Conservation (phyloP, 2,888 invertebrate genomes). For the Maniola hyperantus region DNA sequence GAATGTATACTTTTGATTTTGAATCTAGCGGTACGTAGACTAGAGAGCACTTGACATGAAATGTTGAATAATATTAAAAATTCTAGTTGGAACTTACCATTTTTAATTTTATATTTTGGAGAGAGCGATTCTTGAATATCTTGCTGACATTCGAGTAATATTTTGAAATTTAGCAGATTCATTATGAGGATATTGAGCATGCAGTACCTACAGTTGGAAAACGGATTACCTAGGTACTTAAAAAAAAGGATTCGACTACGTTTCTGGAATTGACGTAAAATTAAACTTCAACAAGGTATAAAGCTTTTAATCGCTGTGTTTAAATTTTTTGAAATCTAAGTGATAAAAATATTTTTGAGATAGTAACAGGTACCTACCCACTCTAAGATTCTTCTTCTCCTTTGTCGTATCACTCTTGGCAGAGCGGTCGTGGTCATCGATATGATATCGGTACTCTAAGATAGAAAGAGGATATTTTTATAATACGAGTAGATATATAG, state of each 20-base stretch:
- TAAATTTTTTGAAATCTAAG: not conserved
- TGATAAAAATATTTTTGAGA: constrained; percentile 3
- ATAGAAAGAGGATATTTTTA: constrained; percentile 6
- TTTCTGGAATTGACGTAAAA: not conserved
- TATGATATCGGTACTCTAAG: no score
- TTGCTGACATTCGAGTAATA: not conserved
- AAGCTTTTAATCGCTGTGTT: not conserved
- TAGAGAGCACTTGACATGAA: constrained; percentile 10
- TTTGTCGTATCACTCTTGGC: no score
- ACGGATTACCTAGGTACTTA: not conserved
- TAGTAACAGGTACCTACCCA: not conserved
- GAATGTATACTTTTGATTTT: constrained; percentile 13
- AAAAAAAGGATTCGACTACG: not conserved
- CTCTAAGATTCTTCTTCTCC: no score
- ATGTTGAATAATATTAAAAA: constrained; percentile 16
- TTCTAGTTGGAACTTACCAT: not conserved
- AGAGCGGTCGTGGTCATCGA: no score
- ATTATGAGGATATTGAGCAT: not conserved
- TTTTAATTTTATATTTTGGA: constrained; percentile 1
- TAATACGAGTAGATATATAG: no score
- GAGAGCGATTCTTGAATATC: not conserved
- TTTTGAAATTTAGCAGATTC: not conserved
- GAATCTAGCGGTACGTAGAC: constrained; percentile 9
- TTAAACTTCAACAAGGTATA: not conserved
- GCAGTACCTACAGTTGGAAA: not conserved